Percentiles rank a stretch among this genome's conserved stretches.
phyloP scores from a whole-genome alignment of 2,888 invertebrate genomes.

The Sminthurides aquaticus region DNA sequence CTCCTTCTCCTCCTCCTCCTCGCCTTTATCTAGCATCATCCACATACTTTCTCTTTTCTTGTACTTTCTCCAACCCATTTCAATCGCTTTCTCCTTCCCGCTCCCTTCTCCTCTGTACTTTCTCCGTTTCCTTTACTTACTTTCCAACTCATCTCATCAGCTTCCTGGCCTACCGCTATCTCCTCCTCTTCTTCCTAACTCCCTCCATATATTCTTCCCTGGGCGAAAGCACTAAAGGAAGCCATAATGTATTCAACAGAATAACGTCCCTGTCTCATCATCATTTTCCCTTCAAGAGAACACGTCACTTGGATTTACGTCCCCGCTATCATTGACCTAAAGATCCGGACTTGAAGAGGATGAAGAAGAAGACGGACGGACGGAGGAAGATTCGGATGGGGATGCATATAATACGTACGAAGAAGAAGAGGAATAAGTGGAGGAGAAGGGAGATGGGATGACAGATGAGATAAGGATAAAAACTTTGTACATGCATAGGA shows the following conservation, averaged over 20 bases:
- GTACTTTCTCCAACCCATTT: too few species aligned
- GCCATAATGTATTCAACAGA: background rate
- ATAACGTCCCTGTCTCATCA: background rate
- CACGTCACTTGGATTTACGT: background rate
- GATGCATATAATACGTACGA: too few species aligned
- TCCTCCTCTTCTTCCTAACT: background rate
- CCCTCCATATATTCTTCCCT: background rate
- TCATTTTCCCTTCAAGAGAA: background rate
- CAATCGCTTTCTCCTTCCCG: too few species aligned
- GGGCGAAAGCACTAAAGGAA: background rate
- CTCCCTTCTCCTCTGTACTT: too few species aligned
- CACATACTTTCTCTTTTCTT: too few species aligned
- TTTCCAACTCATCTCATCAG: background rate
- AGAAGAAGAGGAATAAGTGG: too few species aligned
- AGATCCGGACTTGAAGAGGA: constrained; percentile 16
- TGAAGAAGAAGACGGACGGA: too few species aligned
- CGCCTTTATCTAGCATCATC: too few species aligned
- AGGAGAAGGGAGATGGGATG: constrained; percentile 24
- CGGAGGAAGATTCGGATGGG: too few species aligned
- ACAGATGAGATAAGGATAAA: too few species aligned
- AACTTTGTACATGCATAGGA: too few species aligned
- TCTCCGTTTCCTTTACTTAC: too few species aligned
- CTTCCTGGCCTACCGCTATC: background rate
- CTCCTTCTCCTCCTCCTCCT: background rate
- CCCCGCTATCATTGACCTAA: background rate